Base-by-base conservation (phyloP, 2,888 invertebrate species). In the Dynastes hyllus region DNA sequence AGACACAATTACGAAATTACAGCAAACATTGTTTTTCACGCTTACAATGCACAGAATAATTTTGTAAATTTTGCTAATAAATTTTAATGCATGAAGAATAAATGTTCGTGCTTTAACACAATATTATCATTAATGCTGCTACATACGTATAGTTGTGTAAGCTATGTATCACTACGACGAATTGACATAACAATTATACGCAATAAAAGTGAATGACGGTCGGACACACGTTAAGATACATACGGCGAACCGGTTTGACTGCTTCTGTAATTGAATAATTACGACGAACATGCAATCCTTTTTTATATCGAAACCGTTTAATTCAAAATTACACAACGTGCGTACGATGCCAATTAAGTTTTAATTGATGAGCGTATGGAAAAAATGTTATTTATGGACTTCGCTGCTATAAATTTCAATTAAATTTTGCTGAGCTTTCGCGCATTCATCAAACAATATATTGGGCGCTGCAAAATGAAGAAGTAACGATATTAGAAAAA, bases 251-350 rank as follows among this genome's bases (percentile, higher is more conserved):
- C 69, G 67, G 76, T 73, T 65, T 79, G 76, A 73, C 63, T 78
- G 67, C 55, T 61, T 22, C 9, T 32, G 63, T 81, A 81, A 81
- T 81, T 81, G 79, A 81, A 79, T 79, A 81, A 81, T 81, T 81
- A 78, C 67, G n/a, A n/a, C 67, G 61, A 76, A 78, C 78, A 78
- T 78, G 78, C 77, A 61, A 76, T 58, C 40, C 53, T 78, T 78
- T 77, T 78, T 67, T 67, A 45, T 37, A 61, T 61, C 32, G 13
- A 29, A 29, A 11, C 45, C 45, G 9, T 67, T 67, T 67, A 67
- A 67, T 67, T 67, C 40, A 67, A 66, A 67, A n/a, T 67, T 45
- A 45, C 37, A 29, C 29, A 32, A 32, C 63, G 66, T 45, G 45
- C 37, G 45, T 67, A 16, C 66, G 29, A 32, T 63, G 40, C 16